A percentile compares a stretch with the other conserved stretches of the same genome.
phyloP scores from a whole-genome alignment of 2,888 invertebrate genomes.

The Dysmachus trigonus region DNA sequence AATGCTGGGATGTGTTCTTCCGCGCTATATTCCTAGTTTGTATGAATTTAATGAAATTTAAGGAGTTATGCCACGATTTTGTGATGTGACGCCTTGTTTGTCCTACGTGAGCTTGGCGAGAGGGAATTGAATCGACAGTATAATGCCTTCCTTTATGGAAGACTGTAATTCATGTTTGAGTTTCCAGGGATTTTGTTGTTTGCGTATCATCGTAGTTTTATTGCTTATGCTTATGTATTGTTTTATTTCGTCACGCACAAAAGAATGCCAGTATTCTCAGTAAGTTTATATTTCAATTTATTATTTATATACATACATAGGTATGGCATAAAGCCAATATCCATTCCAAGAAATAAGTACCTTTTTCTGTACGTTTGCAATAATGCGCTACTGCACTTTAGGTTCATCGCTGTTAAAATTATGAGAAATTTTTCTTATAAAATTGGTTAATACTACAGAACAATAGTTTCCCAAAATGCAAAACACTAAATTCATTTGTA shows the following conservation, averaged over 20 bases:
- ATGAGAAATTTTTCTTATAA: too few relatives aligned
- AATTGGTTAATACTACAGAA: too few relatives aligned
- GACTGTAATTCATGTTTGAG: not conserved
- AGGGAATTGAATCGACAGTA: not conserved
- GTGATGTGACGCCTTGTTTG: not conserved
- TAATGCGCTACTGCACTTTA: too few relatives aligned
- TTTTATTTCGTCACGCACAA: not conserved
- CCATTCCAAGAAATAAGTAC: not conserved
- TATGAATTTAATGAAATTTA: conserved; percentile 15
- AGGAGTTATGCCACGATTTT: conserved; percentile 3
- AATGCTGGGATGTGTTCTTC: not conserved
- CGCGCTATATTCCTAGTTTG: not conserved
- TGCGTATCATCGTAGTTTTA: not conserved
- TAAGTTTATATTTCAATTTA: not conserved
- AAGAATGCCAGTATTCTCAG: not conserved
- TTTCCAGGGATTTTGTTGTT: not conserved
- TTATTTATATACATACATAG: not conserved
- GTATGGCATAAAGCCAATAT: not conserved
- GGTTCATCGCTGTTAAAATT: too few relatives aligned
- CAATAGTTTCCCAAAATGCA: too few relatives aligned
- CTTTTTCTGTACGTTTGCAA: not conserved
- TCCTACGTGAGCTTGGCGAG: not conserved
- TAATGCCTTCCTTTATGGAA: not conserved
- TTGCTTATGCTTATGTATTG: not conserved
- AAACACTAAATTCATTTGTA: too few relatives aligned